Conservation (phyloP, 2,113 vertebrate genomes). For the Alces alces region DNA sequence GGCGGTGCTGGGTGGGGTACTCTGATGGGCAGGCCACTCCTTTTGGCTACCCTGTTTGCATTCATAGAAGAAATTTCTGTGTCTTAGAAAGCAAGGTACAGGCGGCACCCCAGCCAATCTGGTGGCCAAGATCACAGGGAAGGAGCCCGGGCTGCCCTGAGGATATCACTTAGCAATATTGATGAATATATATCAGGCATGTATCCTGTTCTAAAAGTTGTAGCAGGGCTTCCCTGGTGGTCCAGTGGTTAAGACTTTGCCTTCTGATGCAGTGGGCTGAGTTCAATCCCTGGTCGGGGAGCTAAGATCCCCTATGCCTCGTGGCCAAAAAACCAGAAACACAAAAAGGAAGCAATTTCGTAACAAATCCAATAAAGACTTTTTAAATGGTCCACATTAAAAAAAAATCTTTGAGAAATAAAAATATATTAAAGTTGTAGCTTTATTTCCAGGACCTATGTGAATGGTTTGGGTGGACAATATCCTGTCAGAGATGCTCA, state of each 20-base stretch:
- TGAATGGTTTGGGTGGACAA: no score
- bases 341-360: background rate
- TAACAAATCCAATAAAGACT: background rate
- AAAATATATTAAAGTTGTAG: background rate
- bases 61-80: background rate
- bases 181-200: fast-evolving
- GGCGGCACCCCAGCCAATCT: fast-evolving
- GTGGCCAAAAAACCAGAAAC: background rate
- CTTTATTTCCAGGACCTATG: background rate
- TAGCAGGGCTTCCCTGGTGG: background rate
- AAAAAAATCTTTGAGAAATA: background rate
- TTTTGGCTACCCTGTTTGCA: background rate
- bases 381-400: background rate
- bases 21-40: background rate
- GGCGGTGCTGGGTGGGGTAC: background rate
- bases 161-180: fast-evolving
- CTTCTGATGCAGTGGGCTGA: background rate
- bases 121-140: fast-evolving
- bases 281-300: background rate
- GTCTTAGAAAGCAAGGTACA: background rate
- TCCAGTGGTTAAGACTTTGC: background rate
- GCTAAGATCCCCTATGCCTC: background rate
- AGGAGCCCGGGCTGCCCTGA: background rate
- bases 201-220: background rate
- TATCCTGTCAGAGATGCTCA: background rate